Evolutionary conservation across 2,888 invertebrate genomes (phyloP).

Genomic region (Galeopsomyia nigrocyanea): DNA sequence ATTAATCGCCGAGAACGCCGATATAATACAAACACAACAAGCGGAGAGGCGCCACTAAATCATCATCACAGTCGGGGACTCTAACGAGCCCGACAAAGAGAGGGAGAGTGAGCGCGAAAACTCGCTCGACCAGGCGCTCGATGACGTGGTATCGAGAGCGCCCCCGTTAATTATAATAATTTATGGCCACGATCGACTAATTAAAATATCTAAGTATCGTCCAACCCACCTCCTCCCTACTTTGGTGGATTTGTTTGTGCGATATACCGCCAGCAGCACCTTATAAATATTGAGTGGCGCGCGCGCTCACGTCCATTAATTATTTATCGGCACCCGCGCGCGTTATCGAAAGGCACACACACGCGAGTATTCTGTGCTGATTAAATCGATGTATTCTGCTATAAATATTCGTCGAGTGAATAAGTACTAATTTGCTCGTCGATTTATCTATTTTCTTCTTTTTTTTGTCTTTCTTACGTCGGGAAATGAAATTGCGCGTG

Average conservation of each 20-base stretch:
- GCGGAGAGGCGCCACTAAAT: constrained; percentile 41
- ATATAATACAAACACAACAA: not conserved
- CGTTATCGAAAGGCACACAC: constrained; percentile 34
- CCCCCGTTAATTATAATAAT: constrained; percentile 63
- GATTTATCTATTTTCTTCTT: constrained; percentile 17
- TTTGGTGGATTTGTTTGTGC: not conserved
- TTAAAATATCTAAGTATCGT: constrained; percentile 67
- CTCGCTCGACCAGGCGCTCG: constrained; percentile 21
- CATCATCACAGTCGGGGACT: constrained; percentile 38
- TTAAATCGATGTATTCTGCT: too few relatives aligned
- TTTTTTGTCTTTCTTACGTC: not conserved
- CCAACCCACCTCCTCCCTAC: too few relatives aligned
- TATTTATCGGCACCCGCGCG: constrained; percentile 62
- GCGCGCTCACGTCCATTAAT: constrained; percentile 61
- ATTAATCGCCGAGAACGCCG: constrained; percentile 36
- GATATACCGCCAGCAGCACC: constrained; percentile 49
- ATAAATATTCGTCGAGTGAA: too few relatives aligned
- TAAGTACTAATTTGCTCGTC: not conserved
- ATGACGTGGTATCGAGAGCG: constrained; percentile 28
- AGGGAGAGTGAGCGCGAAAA: constrained; percentile 4
- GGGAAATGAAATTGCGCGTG: not conserved
- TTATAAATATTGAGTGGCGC: constrained; percentile 62
- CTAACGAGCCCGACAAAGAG: constrained; percentile 16
- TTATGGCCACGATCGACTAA: constrained; percentile 64
- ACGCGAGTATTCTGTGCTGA: too few relatives aligned